These are phyloP conservation scores for Steatornis caripensis DNA, from an alignment of 2,113 vertebrate species.

Conservation along the genomic window DNA sequence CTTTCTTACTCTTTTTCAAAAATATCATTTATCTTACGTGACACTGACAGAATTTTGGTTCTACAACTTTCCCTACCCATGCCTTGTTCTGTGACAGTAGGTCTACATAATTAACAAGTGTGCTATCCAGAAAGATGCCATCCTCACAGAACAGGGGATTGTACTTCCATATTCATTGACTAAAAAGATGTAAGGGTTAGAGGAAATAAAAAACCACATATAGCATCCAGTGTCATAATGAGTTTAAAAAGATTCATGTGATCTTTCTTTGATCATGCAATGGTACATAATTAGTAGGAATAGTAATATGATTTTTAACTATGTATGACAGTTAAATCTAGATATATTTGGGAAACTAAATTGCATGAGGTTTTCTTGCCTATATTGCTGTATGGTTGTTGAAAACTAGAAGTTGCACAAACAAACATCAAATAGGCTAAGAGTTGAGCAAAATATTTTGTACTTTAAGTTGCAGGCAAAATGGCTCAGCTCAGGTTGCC, in stretches of 20 bases:
- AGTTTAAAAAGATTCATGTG: not conserved
- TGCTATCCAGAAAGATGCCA: not conserved
- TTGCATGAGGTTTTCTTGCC: not conserved
- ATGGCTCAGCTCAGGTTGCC: not conserved
- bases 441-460: not conserved
- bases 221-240: not conserved
- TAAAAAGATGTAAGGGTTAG: not conserved
- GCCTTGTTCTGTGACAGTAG: not conserved
- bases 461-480: not conserved
- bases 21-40: not conserved
- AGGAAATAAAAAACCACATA: not conserved
- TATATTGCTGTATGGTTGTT: not conserved
- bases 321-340: not conserved
- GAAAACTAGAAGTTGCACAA: not conserved
- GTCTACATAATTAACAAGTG: not conserved
- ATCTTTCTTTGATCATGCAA: not conserved
- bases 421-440: not conserved
- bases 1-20: not conserved
- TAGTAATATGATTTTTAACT: not conserved
- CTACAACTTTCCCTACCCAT: not conserved
- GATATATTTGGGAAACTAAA: not conserved
- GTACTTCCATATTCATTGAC: not conserved
- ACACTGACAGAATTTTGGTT: not conserved
- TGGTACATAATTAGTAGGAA: not conserved
- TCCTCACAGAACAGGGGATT: not conserved